A percentile compares a stretch with the other conserved stretches of the same genome.
These are phyloP conservation scores for Xiphorhynchus elegans DNA, from an alignment of 2,113 vertebrate species.

Conservation along the genomic window DNA sequence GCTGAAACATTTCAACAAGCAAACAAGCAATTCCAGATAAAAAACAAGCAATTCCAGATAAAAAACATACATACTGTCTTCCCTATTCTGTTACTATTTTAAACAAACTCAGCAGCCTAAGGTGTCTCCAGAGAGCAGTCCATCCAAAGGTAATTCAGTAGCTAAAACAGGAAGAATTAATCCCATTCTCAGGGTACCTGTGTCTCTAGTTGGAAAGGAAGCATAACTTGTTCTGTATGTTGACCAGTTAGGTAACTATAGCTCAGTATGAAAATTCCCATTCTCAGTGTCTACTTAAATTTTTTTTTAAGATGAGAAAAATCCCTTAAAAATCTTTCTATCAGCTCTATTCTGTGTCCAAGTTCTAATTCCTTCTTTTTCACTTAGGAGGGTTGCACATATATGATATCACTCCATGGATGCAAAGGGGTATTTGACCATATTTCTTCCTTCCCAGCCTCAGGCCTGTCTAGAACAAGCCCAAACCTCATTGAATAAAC, in stretches of 20 bases:
- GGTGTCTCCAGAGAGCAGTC: neutral
- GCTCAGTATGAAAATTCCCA: neutral
- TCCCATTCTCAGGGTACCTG: neutral
- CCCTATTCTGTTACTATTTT: neutral
- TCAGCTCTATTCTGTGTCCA: neutral
- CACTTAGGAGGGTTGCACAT: fast-evolving
- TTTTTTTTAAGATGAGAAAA: neutral
- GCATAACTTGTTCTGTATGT: fast-evolving
- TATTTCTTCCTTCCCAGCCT: neutral
- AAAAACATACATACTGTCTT: neutral
- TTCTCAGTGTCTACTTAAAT: neutral
- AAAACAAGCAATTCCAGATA: neutral
- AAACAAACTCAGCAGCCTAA: neutral
- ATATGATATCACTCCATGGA: neutral
- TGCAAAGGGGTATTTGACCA: neutral
- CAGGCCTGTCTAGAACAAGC: neutral
- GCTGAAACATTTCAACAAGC: neutral
- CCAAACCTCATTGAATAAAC: neutral
- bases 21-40: neutral
- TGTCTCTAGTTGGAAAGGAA: neutral
- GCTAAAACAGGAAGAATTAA: neutral
- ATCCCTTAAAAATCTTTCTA: neutral
- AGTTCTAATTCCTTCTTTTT: neutral
- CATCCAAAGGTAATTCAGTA: neutral
- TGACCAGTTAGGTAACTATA: neutral